phyloP scores from a whole-genome alignment of 2,888 invertebrate genomes.

The Drosophila paracracens region DNA sequence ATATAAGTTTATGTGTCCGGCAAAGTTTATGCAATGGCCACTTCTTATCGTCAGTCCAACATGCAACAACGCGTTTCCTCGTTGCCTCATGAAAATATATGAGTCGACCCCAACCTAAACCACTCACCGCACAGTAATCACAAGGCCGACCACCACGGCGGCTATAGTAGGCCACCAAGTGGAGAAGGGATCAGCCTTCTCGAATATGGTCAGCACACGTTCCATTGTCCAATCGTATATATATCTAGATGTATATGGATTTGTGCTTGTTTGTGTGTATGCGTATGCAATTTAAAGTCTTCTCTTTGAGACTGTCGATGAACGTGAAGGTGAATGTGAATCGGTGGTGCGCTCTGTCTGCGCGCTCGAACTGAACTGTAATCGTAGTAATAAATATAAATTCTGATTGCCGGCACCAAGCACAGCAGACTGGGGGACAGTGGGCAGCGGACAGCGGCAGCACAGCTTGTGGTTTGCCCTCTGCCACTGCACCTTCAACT shows the following conservation, averaged over 20 bases:
- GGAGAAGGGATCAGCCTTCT: constrained; percentile 84
- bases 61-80: constrained; percentile 41
- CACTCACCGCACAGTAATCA: constrained; percentile 86
- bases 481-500: neutral
- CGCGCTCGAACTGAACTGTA: constrained; percentile 60
- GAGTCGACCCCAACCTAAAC: constrained; percentile 9
- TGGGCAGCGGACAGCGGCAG: constrained; percentile 12
- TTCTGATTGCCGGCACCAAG: constrained; percentile 54
- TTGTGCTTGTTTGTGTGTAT: neutral
- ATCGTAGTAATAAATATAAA: constrained; percentile 69
- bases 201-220: constrained; percentile 80
- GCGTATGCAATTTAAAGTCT: constrained; percentile 31
- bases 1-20: constrained; percentile 48
- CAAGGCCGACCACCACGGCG: constrained; percentile 85
- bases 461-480: constrained; percentile 3
- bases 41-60: constrained; percentile 48
- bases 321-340: constrained; percentile 21
- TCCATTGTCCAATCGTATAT: constrained; percentile 71
- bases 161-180: constrained; percentile 87
- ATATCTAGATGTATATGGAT: neutral
- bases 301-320: constrained; percentile 48
- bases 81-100: constrained; percentile 57
- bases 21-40: constrained; percentile 60
- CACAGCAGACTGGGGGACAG: neutral
- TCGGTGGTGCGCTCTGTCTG: constrained; percentile 46